Evolutionary conservation across 2,888 invertebrate species (phyloP).

Genomic region (Callyntrura guangdongensis): DNA sequence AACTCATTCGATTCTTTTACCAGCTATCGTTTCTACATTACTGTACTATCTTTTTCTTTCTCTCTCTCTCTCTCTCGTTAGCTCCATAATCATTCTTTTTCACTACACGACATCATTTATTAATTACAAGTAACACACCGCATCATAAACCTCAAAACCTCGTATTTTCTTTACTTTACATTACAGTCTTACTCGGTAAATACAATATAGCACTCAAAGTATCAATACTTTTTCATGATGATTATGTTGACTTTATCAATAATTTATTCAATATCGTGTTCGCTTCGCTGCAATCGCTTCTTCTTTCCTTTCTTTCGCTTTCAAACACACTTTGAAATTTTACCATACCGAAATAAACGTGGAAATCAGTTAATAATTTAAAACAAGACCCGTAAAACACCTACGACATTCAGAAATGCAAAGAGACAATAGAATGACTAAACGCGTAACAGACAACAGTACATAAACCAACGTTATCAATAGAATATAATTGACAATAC

Average conservation of each 20-base stretch:
- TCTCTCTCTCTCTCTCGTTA: not conserved
- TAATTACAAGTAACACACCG: too few species aligned
- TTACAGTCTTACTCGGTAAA: conserved; percentile 56
- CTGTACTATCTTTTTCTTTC: not conserved
- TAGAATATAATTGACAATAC: too few species aligned
- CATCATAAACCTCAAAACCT: not conserved
- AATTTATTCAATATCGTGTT: not conserved
- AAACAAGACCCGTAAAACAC: too few species aligned
- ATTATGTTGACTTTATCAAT: conserved; percentile 10
- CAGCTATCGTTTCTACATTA: not conserved
- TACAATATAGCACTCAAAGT: conserved; percentile 54
- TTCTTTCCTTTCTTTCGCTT: not conserved
- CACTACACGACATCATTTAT: not conserved
- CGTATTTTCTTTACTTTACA: not conserved
- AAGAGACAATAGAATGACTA: too few species aligned
- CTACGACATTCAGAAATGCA: too few species aligned
- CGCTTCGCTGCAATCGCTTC: not conserved
- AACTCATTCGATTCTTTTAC: too few species aligned
- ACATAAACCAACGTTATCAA: too few species aligned
- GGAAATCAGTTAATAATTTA: not conserved
- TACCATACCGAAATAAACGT: not conserved
- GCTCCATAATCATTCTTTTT: not conserved
- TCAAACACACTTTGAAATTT: not conserved
- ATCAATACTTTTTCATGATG: conserved; percentile 55
- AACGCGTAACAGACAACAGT: too few species aligned